These are phyloP conservation scores for Poicephalus meyeri DNA, from an alignment of 2,113 vertebrate genomes.

Conservation along the genomic window DNA sequence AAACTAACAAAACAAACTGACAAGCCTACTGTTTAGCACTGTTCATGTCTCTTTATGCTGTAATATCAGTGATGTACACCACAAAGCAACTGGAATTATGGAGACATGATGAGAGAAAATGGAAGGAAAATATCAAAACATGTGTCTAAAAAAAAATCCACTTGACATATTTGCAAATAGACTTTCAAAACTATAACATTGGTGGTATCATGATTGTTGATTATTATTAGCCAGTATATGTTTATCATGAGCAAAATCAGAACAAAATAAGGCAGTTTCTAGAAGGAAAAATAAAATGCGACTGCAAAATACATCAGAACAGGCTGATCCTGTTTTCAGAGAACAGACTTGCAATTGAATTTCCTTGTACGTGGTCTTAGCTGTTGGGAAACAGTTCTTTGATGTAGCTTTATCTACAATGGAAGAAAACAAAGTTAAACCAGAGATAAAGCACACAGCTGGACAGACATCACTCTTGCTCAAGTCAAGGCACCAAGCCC, in stretches of 20 bases:
- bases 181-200: constrained; percentile 42
- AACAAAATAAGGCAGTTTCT: background rate
- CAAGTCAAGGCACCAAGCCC: background rate
- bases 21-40: constrained; percentile 3
- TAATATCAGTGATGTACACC: constrained; percentile 24
- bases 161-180: constrained; percentile 43
- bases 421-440: background rate
- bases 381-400: background rate
- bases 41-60: constrained; percentile 2
- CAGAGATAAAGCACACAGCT: background rate
- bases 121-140: constrained; percentile 8
- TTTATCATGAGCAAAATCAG: background rate
- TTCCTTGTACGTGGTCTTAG: background rate
- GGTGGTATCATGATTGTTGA: background rate
- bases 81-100: constrained; percentile 46
- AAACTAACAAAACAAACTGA: background rate
- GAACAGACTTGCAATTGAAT: background rate
- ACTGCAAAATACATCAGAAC: background rate
- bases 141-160: background rate
- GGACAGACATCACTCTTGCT: background rate
- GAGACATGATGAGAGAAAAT: background rate
- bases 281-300: background rate
- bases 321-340: background rate
- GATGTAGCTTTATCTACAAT: background rate
- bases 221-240: background rate